Conservation (phyloP, 2,888 invertebrate species). For the Hydroisotoma schaefferi region DNA sequence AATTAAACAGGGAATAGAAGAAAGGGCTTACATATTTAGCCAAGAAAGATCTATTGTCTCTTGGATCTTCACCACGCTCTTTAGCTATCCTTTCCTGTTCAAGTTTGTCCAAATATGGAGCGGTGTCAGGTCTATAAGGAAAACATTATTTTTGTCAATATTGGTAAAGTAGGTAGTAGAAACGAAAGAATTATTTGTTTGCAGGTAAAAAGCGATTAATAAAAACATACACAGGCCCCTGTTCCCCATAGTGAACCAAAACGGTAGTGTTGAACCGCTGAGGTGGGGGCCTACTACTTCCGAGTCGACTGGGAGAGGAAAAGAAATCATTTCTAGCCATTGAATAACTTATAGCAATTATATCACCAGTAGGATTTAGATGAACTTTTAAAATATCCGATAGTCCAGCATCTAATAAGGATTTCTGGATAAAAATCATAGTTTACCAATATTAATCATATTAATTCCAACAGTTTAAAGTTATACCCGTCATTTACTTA, state of each 20-base stretch:
- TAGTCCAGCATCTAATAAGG: constrained; percentile 69
- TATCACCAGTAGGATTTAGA: constrained; percentile 72
- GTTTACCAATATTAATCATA: background rate
- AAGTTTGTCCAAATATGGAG: constrained; percentile 86
- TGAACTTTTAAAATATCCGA: constrained; percentile 76
- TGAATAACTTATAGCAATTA: constrained; percentile 57
- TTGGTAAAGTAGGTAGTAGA: too few species aligned
- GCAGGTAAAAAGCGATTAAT: too few species aligned
- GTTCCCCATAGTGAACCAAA: constrained; percentile 72
- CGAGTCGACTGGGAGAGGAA: constrained; percentile 54
- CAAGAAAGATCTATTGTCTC: constrained; percentile 92
- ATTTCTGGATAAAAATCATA: constrained; percentile 57
- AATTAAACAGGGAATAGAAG: constrained; percentile 34
- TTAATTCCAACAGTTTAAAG: background rate
- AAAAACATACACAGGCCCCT: constrained; percentile 68
- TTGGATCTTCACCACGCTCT: constrained; percentile 83
- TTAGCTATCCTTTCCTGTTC: constrained; percentile 86
- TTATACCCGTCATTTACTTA: constrained; percentile 51
- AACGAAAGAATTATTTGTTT: too few species aligned
- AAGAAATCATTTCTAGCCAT: constrained; percentile 46
- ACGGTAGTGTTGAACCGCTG: constrained; percentile 71
- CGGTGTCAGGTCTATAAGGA: constrained; percentile 78
- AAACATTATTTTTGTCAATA: constrained; percentile 42
- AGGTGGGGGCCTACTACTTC: constrained; percentile 58
- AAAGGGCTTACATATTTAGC: constrained; percentile 88